Evolutionary conservation across 2,113 vertebrate genomes (phyloP).

Genomic region (Mellivora capensis): DNA sequence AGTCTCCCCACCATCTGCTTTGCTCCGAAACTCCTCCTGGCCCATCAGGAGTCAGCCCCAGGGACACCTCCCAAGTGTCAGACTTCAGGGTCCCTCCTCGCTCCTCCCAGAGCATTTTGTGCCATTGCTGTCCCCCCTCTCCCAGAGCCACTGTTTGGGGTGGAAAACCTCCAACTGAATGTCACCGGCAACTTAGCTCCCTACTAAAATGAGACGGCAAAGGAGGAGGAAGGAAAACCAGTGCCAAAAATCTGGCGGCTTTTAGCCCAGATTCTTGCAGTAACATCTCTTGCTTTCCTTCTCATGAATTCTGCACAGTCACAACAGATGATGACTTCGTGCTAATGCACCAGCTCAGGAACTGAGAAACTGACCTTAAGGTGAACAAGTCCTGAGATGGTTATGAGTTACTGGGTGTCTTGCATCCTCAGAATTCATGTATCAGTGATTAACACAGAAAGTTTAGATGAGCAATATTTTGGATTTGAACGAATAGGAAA

Average conservation of each 20-base stretch:
- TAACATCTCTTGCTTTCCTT: not conserved
- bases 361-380: not conserved
- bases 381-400: not conserved
- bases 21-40: not conserved
- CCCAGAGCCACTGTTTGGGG: not conserved
- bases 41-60: not conserved
- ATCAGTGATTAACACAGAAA: slow-evolving; percentile 44
- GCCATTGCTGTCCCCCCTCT: not conserved
- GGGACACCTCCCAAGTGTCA: not conserved
- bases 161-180: not conserved
- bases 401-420: not conserved
- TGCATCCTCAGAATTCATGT: slow-evolving; percentile 35
- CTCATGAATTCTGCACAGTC: not conserved
- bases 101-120: not conserved
- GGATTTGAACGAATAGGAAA: slow-evolving; percentile 52
- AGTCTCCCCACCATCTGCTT: not conserved
- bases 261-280: not conserved
- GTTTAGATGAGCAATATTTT: slow-evolving; percentile 59
- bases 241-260: not conserved
- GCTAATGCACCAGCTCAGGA: not conserved
- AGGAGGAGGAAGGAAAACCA: not conserved
- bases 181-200: not conserved
- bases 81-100: not conserved
- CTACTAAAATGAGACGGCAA: not conserved
- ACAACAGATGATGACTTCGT: not conserved